Evolutionary conservation across 2,888 invertebrate species (phyloP).

Genomic region (Chrysina gloriosa): DNA sequence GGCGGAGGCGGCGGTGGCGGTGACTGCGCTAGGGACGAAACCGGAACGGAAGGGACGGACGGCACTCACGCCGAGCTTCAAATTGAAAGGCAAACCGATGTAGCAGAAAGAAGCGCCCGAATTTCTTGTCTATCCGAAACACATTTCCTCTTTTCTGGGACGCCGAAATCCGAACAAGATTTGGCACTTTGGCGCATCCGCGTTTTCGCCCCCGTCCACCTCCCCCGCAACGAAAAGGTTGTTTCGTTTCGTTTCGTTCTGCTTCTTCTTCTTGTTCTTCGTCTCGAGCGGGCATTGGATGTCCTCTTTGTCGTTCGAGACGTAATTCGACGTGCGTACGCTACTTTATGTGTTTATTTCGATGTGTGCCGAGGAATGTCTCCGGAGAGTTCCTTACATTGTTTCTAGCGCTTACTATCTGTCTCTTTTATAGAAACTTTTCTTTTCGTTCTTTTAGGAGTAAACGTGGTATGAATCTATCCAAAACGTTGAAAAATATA

Average conservation of each 20-base stretch:
- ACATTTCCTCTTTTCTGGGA: slow-evolving; percentile 44
- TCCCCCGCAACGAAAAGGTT: neutral
- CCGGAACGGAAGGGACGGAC: neutral
- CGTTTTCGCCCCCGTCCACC: neutral
- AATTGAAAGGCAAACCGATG: slow-evolving; percentile 42
- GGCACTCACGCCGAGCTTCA: slow-evolving; percentile 7
- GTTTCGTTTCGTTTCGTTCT: neutral
- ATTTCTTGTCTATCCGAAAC: slow-evolving; percentile 44
- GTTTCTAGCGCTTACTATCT: too few species aligned
- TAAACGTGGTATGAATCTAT: too few species aligned
- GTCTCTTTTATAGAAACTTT: too few species aligned
- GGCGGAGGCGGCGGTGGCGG: neutral
- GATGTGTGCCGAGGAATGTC: too few species aligned
- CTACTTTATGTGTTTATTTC: too few species aligned
- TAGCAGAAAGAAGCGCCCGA: slow-evolving; percentile 35
- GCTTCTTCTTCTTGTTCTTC: neutral
- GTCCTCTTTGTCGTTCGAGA: too few species aligned
- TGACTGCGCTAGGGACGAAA: neutral
- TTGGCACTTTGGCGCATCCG: slow-evolving; percentile 49
- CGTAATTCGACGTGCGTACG: too few species aligned
- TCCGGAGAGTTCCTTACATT: too few species aligned
- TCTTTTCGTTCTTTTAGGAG: too few species aligned
- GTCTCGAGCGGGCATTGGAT: too few species aligned
- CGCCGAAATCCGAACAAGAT: slow-evolving; percentile 49
- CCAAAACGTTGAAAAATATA: too few species aligned